Evolutionary conservation across 2,797 vertebrate genomes (phyloP).

Genomic region (Apodemus agrarius): DNA sequence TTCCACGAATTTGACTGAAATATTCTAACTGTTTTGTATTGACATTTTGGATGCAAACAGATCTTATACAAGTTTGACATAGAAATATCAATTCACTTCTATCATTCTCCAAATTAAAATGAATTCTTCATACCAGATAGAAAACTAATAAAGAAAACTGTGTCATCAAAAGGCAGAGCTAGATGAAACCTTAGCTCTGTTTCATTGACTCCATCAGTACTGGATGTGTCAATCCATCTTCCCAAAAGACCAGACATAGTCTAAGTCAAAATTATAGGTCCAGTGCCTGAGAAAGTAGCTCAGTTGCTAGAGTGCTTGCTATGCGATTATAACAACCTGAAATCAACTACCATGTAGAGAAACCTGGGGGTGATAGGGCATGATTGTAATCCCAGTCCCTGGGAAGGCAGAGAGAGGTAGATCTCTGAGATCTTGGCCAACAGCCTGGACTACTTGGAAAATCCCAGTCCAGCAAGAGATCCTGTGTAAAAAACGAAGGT

Average conservation of each 20-base stretch:
- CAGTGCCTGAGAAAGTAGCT: not conserved
- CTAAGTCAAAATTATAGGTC: not conserved
- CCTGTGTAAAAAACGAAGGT: not conserved
- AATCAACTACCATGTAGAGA: not conserved
- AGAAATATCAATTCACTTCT: slow-evolving; percentile 16
- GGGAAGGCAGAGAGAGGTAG: not conserved
- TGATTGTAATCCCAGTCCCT: not conserved
- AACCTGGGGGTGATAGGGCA: not conserved
- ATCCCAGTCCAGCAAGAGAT: not conserved
- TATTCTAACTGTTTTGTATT: not conserved
- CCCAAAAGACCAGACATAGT: not conserved
- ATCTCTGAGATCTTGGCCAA: not conserved
- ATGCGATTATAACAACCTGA: no score
- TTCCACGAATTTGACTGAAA: slow-evolving; percentile 2
- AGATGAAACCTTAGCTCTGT: not conserved
- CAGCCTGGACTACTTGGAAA: not conserved
- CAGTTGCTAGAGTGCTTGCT: not conserved
- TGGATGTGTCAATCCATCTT: no score
- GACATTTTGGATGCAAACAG: not conserved
- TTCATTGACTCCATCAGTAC: no score
- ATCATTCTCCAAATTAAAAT: slow-evolving; percentile 14
- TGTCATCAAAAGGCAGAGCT: not conserved
- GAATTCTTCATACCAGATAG: not conserved
- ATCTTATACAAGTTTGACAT: not conserved
- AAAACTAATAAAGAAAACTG: not conserved